Base-by-base conservation (phyloP, 2,888 invertebrate species). In the Leucoma salicis region DNA sequence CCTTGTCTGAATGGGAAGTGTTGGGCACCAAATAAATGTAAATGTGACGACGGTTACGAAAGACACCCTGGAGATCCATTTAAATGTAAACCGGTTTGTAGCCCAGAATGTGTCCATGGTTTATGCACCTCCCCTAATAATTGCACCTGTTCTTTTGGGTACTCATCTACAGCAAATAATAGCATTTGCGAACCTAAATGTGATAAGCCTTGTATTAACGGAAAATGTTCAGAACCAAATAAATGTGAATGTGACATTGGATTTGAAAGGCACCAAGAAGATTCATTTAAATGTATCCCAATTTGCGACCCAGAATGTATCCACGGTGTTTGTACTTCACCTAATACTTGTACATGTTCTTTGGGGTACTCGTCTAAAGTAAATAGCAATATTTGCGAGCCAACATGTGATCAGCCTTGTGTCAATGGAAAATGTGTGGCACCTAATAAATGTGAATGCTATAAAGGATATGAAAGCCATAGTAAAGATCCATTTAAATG, bases 401-500 rank as follows among this genome's bases (percentile, higher is more conserved):
- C 70, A 3, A 33, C 41, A 4, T 91, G 91, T 46, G 44, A 49
- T 0, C 75, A 82, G 7, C 77, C 78, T 6, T 91, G 91, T 35
- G 52, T 65, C 1, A 89, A 92, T 57, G 90, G 90, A 2, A 57
- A 52, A 1, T 92, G 92, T 52, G 63, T 80, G 0, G 82, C 81
- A 0, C 91, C 91, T 0, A 79, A 90, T 32, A 74, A 68, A 0
- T 91, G 90, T 46, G 53, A 78, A 43, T 91, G 91, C 49, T 63
- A 78, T 7, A 56, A 68, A 8, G 39, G 39, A 14, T 31, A 7
- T 14, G n/a, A 10, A n/a, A 31, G n/a, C 14, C 14, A 11, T 15
- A 1, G 2, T 8, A n/a, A 31, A 15, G 6, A 29, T 29, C 3
- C 7, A 15, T 14, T 15, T 15, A 31, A 10, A 31, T 31, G 31